These are phyloP conservation scores for Sylvilagus floridanus DNA, from an alignment of 2,797 vertebrate species.

Conservation along the genomic window DNA sequence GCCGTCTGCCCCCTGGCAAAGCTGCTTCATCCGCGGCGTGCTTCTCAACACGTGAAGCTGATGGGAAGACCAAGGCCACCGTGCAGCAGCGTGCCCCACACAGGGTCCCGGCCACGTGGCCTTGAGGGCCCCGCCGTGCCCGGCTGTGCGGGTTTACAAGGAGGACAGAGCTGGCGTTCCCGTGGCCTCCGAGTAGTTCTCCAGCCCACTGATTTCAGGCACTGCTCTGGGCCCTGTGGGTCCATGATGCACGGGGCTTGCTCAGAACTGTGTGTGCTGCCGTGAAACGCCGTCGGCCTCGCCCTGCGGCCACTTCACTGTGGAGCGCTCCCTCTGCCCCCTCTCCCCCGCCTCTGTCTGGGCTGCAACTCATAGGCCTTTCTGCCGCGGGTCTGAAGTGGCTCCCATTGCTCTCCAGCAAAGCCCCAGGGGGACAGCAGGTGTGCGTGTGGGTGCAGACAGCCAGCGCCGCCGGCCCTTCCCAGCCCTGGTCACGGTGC, in stretches of 20 bases:
- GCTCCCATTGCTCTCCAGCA: neutral
- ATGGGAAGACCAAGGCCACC: neutral
- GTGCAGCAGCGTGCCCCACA: rapidly evolving
- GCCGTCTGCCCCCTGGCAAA: rapidly evolving
- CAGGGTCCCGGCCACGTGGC: rapidly evolving
- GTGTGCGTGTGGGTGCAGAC: neutral
- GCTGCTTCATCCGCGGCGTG: neutral
- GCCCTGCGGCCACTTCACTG: rapidly evolving
- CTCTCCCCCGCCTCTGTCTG: rapidly evolving
- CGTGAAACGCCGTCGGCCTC: rapidly evolving
- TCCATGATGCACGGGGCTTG: too few species aligned
- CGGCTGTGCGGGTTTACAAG: neutral
- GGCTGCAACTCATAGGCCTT: neutral
- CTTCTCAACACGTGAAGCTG: neutral
- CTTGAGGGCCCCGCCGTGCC: rapidly evolving
- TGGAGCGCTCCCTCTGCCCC: too few species aligned
- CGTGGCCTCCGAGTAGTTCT: too few species aligned
- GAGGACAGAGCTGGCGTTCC: too few species aligned
- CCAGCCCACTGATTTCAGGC: too few species aligned
- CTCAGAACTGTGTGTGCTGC: too few species aligned
- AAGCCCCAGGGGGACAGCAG: neutral
- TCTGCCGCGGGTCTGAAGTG: neutral
- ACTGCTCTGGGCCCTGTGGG: too few species aligned
- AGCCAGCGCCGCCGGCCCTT: too few species aligned
- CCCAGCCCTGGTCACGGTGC: too few species aligned